phyloP scores from a whole-genome alignment of 2,113 vertebrate genomes.

The Myotis yumanensis region DNA sequence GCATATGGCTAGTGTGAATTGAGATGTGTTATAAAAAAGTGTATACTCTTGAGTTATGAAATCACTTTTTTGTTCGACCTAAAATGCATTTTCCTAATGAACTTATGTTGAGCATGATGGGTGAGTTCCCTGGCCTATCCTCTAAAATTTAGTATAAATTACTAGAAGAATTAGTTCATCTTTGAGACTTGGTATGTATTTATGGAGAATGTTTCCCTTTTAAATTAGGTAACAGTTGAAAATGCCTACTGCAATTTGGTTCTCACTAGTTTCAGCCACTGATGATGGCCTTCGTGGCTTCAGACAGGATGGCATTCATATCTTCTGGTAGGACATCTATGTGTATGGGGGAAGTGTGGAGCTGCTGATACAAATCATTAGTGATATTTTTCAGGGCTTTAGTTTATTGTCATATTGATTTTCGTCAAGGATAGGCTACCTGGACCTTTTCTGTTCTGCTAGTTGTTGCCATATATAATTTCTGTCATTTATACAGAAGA shows the following conservation, averaged over 20 bases:
- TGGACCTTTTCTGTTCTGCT: neutral
- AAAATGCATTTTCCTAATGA: neutral
- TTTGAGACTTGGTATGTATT: neutral
- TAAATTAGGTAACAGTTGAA: neutral
- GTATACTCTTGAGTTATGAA: neutral
- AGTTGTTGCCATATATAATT: neutral
- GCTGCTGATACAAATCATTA: neutral
- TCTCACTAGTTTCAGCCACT: neutral
- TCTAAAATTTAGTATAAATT: constrained; percentile 3
- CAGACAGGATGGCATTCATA: neutral
- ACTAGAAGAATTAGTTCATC: neutral
- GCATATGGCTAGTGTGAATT: neutral
- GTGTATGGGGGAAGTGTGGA: neutral
- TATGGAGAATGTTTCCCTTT: neutral
- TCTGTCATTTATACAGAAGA: neutral
- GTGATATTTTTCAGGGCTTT: neutral
- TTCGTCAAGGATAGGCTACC: neutral
- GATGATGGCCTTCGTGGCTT: neutral
- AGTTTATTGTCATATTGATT: neutral
- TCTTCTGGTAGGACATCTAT: neutral
- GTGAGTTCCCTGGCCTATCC: neutral
- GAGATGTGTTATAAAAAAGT: neutral
- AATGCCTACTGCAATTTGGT: neutral
- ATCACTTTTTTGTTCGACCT: neutral
- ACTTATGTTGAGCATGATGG: neutral